These are phyloP conservation scores for Ifrita kowaldi DNA, from an alignment of 2,113 vertebrate genomes.

Conservation along the genomic window DNA sequence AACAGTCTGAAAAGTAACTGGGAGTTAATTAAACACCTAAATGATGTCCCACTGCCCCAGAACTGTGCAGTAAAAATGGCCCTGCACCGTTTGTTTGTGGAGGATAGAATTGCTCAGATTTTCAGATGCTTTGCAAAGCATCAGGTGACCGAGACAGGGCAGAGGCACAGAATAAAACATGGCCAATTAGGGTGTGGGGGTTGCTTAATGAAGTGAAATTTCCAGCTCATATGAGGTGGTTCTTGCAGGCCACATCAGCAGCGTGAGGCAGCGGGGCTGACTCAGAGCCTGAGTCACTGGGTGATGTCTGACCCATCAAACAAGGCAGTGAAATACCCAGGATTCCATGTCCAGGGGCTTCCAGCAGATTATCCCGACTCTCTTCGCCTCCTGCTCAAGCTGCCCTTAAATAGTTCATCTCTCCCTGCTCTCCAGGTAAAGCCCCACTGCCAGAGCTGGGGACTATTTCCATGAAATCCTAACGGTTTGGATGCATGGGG, in stretches of 20 bases:
- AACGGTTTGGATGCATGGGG: not conserved
- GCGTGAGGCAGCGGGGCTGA: not conserved
- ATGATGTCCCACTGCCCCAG: not conserved
- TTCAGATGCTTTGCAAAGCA: not conserved
- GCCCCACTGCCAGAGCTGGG: fast-evolving
- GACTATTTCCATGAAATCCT: not conserved
- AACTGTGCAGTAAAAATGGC: not conserved
- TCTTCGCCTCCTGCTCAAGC: not conserved
- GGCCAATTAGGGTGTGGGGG: not conserved
- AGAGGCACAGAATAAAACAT: not conserved
- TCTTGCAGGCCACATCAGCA: not conserved
- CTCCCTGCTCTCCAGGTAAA: fast-evolving
- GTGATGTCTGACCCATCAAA: not conserved
- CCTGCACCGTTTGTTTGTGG: not conserved
- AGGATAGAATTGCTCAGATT: not conserved
- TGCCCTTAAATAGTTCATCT: fast-evolving
- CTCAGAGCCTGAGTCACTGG: not conserved
- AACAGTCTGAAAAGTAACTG: not conserved
- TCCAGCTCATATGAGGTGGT: not conserved
- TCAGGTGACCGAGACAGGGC: not conserved
- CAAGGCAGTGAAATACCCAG: not conserved
- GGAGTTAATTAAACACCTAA: not conserved
- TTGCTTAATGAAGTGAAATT: not conserved
- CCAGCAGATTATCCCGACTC: not conserved
- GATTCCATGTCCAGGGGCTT: fast-evolving